Base-by-base conservation (phyloP, 2,113 vertebrate genomes). In the Cichladusa arquata region DNA sequence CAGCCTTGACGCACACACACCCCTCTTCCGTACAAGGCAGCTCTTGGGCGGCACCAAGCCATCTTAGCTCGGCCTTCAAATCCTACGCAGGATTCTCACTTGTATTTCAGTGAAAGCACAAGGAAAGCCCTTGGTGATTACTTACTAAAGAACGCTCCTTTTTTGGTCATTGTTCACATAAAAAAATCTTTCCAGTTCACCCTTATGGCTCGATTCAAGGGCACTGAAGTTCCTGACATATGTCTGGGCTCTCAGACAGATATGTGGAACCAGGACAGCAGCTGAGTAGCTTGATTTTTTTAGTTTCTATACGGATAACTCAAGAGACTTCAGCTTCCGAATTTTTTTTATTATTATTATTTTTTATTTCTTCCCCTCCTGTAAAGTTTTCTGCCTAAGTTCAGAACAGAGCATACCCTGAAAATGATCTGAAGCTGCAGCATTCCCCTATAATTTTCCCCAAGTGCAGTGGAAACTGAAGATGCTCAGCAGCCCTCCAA, bases 1-100 rank as follows among this genome's bases (percentile, higher is more conserved):
- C 58, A 36, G 73, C 62, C 81, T 34, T 61, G 26, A 42, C 36
- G 7, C 81, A 7, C 60, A n/a, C 47, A 5, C 61, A 61, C 72
- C 87, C 34, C 70, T 9, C 72, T 6, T 61, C 8, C 15, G 3
- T 4, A 5, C 19, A 5, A 24, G 47, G 11, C 47, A 40, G 79
- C 80, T 81, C 86, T 23, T 33, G 7, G 87, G 84, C 84, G 50
- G 38, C 88, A 62, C 92, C 94, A 34, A 87, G 90, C 92, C 95
- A 74, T 78, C 66, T 90, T 66, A 83, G 94, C 72, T 40, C 2
- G 28, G 50, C 18, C 71, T 82, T 24, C 66, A 15, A 7, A 47
- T 4, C 36, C 81, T 26, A 2, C 2, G 22, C 22, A 48, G 31
- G 53, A 18, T 16, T 76, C 70, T 74, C 92, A 67, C 73, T 82